phyloP scores from a whole-genome alignment of 2,888 invertebrate genomes.

The Netelia melanura region DNA sequence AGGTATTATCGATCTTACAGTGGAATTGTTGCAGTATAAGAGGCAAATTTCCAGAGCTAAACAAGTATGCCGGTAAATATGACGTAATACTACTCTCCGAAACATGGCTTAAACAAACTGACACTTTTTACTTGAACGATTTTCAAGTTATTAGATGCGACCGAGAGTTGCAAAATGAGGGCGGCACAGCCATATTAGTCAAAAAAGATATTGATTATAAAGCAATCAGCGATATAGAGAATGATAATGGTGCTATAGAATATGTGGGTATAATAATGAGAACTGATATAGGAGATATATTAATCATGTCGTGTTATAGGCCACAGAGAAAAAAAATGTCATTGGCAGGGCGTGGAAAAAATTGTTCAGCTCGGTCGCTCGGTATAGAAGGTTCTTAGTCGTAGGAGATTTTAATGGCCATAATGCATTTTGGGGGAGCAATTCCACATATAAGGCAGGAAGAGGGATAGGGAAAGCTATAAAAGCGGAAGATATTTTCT shows the following conservation, averaged over 20 bases:
- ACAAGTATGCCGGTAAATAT: too few relatives aligned
- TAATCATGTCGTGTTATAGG: constrained; percentile 8
- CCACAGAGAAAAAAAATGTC: not conserved
- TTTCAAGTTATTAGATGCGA: too few relatives aligned
- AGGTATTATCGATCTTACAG: constrained; percentile 1
- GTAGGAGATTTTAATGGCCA: constrained; percentile 32
- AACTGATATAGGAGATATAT: not conserved
- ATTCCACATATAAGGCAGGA: not conserved
- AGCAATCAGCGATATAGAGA: not conserved
- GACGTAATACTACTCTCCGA: too few relatives aligned
- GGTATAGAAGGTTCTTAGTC: constrained; percentile 3
- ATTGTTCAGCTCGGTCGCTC: constrained; percentile 8
- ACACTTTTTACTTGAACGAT: too few relatives aligned
- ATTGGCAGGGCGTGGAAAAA: not conserved
- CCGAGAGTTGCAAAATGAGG: too few relatives aligned
- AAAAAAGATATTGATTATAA: constrained; percentile 20
- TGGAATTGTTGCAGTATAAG: constrained; percentile 34
- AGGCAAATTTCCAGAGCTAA: not conserved
- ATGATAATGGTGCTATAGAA: not conserved
- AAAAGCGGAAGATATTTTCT: not conserved
- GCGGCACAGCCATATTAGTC: not conserved
- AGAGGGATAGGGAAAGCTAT: not conserved
- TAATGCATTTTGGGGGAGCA: constrained; percentile 10
- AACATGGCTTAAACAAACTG: too few relatives aligned
- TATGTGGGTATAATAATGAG: not conserved